Percentiles rank a stretch among this genome's conserved stretches.
Conservation (phyloP, 2,797 vertebrate species). For the Meda fulgida region DNA sequence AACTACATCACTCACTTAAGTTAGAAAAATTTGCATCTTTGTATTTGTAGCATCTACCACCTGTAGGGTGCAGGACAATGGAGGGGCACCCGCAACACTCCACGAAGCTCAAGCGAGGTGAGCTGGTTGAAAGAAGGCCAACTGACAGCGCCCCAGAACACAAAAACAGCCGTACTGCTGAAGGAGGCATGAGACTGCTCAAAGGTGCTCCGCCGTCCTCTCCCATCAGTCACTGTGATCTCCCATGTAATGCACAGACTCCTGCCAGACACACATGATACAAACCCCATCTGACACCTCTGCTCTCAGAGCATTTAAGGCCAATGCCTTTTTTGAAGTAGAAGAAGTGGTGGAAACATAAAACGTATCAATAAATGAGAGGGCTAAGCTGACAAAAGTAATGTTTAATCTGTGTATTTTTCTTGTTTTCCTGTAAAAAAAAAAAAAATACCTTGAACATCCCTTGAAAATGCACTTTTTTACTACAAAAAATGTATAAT, state of each 20-base stretch:
- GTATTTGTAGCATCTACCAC: constrained; percentile 65
- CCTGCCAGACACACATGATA: constrained; percentile 63
- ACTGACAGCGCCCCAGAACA: constrained; percentile 77
- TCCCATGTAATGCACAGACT: constrained; percentile 78
- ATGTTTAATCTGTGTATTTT: neutral
- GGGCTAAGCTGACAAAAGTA: neutral
- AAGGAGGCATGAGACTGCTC: constrained; percentile 76
- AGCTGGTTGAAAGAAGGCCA: constrained; percentile 76
- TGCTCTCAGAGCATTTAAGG: constrained; percentile 37
- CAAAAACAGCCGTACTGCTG: constrained; percentile 78
- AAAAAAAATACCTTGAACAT: neutral
- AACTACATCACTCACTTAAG: neutral
- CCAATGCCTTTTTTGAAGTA: constrained; percentile 1
- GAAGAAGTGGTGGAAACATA: neutral
- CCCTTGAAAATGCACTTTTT: neutral
- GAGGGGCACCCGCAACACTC: constrained; percentile 77
- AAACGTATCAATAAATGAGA: neutral
- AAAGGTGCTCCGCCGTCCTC: constrained; percentile 71
- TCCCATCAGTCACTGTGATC: constrained; percentile 78
- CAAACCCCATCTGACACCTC: constrained; percentile 53
- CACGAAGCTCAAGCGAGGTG: constrained; percentile 81
- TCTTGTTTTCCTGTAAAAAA: neutral
- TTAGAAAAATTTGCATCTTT: neutral
- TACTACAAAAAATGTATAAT: neutral
- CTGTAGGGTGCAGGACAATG: constrained; percentile 66